Base-by-base conservation (phyloP, 2,888 invertebrate genomes). In the Laothoe populi region DNA sequence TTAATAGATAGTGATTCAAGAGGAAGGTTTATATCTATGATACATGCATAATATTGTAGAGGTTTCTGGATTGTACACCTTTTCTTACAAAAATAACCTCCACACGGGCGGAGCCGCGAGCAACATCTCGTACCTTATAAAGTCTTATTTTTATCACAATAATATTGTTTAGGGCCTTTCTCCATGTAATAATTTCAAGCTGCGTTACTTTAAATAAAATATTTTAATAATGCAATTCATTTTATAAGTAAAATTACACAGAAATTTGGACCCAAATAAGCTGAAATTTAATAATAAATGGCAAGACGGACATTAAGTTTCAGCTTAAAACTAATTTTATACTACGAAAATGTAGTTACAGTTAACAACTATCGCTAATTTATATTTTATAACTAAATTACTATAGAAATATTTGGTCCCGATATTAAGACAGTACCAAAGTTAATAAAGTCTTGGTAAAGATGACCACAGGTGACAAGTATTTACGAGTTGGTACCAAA, bases 241-340 rank as follows among this genome's bases (percentile, higher is more conserved):
- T n/a, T 48, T 48, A 26, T 16, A 53, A 53, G 4, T 16, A 35
- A 21, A 31, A 11, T 35, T 53, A 10, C 19, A 11, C 13, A 13
- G 19, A 49, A 7, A 35, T 2, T 35, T 53, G 19, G 31, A 53
- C 53, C 35, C 31, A 10, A 4, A 19, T 26, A 19, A 10, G 19
- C 11, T 11, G 19, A 19, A 31, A 16, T 35, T 19, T 53, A 19
- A 10, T 10, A 10, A 26, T 5, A n/a, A 16, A 35, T 31, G 31
- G 19, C 31, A 35, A 35, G 53, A 71, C 60, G 71, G 70, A 66
- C 72, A 62, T 65, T 65, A 44, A 44, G 19, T 64, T 44, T 24
- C 44, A 24, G 59, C 44, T 24, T 63, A 58, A 42, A n/a, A 42
- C 42, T 57, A 59, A 10, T 40, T 16, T 16, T 42, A 7, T 24